Evolutionary conservation across 2,888 invertebrate species (phyloP).

Genomic region (Lasioglossum morio): DNA sequence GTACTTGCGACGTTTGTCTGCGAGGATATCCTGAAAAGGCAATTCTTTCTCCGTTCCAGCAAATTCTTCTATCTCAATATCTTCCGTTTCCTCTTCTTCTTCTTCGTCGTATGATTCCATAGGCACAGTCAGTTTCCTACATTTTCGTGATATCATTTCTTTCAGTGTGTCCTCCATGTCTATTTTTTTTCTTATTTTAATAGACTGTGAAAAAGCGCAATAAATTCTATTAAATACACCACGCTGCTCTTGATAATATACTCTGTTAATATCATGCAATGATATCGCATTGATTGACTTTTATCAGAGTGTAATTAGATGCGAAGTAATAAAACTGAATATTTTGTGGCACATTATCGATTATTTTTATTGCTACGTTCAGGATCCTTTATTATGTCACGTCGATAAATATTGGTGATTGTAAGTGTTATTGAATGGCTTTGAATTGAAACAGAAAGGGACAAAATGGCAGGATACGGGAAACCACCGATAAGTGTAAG

Average conservation of each 20-base stretch:
- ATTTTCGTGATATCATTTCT: slow-evolving; percentile 38
- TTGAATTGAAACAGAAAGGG: background rate
- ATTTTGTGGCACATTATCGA: background rate
- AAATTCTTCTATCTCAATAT: background rate
- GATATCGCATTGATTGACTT: background rate
- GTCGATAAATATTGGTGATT: background rate
- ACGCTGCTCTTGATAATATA: background rate
- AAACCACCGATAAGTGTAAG: slow-evolving; percentile 21
- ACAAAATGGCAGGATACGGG: slow-evolving; percentile 22
- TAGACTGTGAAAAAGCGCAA: background rate
- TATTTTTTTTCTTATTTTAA: background rate
- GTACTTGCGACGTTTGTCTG: slow-evolving; percentile 66
- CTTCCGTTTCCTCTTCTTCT: slow-evolving; percentile 4
- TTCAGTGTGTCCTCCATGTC: slow-evolving; percentile 20
- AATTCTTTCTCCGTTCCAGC: slow-evolving; percentile 44
- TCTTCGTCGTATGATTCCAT: slow-evolving; percentile 8
- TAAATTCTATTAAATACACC: background rate
- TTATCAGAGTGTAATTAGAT: background rate
- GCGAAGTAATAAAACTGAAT: slow-evolving; percentile 1
- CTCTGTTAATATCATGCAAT: background rate
- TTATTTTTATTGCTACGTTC: slow-evolving; percentile 8
- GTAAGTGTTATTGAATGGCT: background rate
- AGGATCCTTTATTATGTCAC: background rate
- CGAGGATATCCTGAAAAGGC: slow-evolving; percentile 60
- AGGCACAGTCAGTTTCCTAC: slow-evolving; percentile 24